These are phyloP conservation scores for Leptonema lineaticorne DNA, from an alignment of 1,140 invertebrate species.

Conservation along the genomic window DNA sequence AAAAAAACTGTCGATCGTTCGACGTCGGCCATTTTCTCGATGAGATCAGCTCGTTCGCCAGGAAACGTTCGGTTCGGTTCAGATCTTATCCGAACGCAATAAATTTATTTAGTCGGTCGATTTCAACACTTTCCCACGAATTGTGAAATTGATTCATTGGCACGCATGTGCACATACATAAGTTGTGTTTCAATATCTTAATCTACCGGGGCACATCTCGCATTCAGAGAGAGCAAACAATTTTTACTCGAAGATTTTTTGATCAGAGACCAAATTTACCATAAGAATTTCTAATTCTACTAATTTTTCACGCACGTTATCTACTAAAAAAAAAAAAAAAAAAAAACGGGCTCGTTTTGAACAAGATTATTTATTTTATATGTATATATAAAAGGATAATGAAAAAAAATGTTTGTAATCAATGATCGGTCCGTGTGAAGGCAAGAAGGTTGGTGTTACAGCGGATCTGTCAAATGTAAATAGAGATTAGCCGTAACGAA, in stretches of 20 bases:
- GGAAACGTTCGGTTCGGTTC: conserved; percentile 7
- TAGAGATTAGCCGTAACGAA: conserved; percentile 31
- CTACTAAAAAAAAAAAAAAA: too few species aligned
- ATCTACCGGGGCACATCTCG: conserved; percentile 8
- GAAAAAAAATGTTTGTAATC: too few species aligned
- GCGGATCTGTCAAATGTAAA: conserved; percentile 29
- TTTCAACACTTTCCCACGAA: conserved; percentile 23
- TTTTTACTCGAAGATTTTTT: too few species aligned
- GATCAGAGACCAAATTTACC: too few species aligned
- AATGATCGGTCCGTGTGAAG: too few species aligned
- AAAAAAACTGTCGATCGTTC: too few species aligned
- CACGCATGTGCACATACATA: not conserved
- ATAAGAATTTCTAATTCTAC: too few species aligned
- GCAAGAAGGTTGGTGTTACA: not conserved
- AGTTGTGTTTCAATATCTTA: conserved; percentile 8
- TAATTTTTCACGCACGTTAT: too few species aligned
- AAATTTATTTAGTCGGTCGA: conserved; percentile 14
- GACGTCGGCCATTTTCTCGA: too few species aligned
- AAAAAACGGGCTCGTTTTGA: too few species aligned
- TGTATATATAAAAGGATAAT: too few species aligned
- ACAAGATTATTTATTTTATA: too few species aligned
- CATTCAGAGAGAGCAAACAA: not conserved
- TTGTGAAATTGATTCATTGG: conserved; percentile 18
- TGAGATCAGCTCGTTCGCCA: conserved; percentile 9
- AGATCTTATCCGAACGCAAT: conserved; percentile 8